Conservation (phyloP, 2,113 vertebrate species). For the Calidris pygmaea region DNA sequence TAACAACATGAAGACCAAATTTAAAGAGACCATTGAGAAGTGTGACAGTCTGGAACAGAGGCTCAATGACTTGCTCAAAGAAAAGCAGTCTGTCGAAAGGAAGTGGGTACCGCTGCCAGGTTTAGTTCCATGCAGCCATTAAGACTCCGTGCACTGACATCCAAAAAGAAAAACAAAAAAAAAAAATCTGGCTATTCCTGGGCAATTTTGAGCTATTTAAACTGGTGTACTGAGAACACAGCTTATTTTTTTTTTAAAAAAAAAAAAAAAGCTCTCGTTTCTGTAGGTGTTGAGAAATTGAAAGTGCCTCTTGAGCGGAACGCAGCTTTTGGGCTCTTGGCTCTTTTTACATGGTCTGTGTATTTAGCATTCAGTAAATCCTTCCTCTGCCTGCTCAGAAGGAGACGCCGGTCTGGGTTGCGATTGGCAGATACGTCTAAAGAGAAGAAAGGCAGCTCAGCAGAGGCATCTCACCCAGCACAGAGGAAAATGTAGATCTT, state of each 20-base stretch:
- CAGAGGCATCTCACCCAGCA: not conserved
- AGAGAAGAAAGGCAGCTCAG: not conserved
- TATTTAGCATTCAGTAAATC: constrained; percentile 1
- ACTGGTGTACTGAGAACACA: not conserved
- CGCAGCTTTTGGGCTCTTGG: not conserved
- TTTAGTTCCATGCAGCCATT: constrained; percentile 33
- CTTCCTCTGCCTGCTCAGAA: not conserved
- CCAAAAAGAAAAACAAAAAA: not conserved
- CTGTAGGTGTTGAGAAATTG: constrained; percentile 44
- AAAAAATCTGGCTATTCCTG: not conserved
- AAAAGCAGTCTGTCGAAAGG: constrained; percentile 91
- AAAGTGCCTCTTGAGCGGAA: not conserved
- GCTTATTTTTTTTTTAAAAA: not conserved
- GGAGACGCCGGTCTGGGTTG: not conserved
- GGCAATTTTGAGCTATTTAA: constrained; percentile 32
- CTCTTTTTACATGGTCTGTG: not conserved
- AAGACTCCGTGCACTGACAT: not conserved
- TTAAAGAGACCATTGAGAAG: constrained; percentile 98
- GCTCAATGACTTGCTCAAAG: constrained; percentile 89
- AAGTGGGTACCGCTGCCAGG: constrained; percentile 81
- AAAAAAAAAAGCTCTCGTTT: not conserved
- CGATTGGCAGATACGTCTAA: not conserved
- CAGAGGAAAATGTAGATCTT: not conserved
- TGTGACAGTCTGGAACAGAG: constrained; percentile 92
- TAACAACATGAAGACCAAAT: constrained; percentile 98